Evolutionary conservation across 2,113 vertebrate genomes (phyloP), one percentile per base, ranked within the genome.

Genomic region (Myiopsitta monachus): DNA sequence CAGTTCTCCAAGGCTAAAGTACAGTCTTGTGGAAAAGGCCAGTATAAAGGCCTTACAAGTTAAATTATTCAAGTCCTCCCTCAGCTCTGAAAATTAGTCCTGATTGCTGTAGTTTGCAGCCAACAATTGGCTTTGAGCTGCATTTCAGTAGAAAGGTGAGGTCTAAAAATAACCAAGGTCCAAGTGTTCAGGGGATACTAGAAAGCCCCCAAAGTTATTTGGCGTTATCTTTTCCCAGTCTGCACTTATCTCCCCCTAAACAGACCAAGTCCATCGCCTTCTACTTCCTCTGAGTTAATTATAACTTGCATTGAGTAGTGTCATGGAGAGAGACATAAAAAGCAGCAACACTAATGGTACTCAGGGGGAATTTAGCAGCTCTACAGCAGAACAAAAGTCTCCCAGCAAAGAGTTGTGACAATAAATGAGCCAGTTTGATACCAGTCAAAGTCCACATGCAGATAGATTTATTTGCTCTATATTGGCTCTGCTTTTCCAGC

Each of bases 271-370:
- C 96, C 94, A 55, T 85, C 88, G 89, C 54, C 55, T 97, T 92
- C 90, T 96, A 82, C 94, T 94, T 95, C 93, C 88, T 96, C 89
- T 97, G 94, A 96, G 96, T 97, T 97, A 97, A 97, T 97, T 97
- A 96, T 97, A 97, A 97, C 96, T 97, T 87, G 95, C 96, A 96
- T 82, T 97, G 96, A 95, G 95, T 94, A 94, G 96, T 96, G 94
- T 97, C 96, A 89, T 96, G 96, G 96, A 96, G 96, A 96, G 96
- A 97, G 95, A 95, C 96, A 96, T 97, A 97, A 97, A 97, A 97
- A 96, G 88, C 96, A 96, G 95, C 95, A 96, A 97, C 95, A 95
- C 94, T 96, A 97, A 96, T 96, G 94, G 96, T 91, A 89, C 96
- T 97, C 96, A 80, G 87, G 96, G 94, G 96, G 96, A 96, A 96